A percentile compares a stretch with the other conserved stretches of the same genome.
Evolutionary conservation across 2,797 vertebrate genomes (phyloP).

Genomic region (Squalus acanthias): DNA sequence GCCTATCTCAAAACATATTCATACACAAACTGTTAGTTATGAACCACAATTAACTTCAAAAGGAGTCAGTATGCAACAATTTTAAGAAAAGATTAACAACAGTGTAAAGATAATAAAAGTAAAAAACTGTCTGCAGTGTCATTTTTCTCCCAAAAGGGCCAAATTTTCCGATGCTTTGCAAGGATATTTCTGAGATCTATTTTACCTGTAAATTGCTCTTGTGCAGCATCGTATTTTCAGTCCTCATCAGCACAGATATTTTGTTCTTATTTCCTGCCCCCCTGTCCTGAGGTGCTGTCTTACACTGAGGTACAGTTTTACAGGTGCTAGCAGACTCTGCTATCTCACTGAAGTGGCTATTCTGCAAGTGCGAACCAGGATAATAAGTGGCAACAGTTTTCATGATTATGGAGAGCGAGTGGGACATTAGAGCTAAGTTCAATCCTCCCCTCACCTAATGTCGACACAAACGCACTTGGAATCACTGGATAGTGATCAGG

Average conservation of each 20-base stretch:
- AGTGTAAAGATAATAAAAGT: not conserved
- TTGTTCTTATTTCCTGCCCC: not conserved
- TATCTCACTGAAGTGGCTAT: not conserved
- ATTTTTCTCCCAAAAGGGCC: not conserved
- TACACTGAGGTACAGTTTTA: not conserved
- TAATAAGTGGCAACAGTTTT: not conserved
- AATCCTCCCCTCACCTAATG: too few species aligned
- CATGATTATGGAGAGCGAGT: not conserved
- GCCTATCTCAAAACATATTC: not conserved
- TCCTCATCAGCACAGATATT: not conserved
- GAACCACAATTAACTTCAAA: slow-evolving; percentile 14
- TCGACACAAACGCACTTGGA: not conserved
- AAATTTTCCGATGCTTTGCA: not conserved
- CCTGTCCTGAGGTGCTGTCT: not conserved
- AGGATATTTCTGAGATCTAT: not conserved
- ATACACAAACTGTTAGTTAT: not conserved
- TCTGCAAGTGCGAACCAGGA: not conserved
- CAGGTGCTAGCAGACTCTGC: not conserved
- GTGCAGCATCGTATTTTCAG: not conserved
- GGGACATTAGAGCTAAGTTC: too few species aligned
- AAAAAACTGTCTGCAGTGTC: not conserved
- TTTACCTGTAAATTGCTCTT: not conserved
- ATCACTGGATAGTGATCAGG: not conserved
- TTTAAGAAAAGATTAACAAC: not conserved
- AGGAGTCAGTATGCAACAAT: not conserved